Evolutionary conservation across 2,113 vertebrate genomes (phyloP).

Genomic region (Xenopus borealis): DNA sequence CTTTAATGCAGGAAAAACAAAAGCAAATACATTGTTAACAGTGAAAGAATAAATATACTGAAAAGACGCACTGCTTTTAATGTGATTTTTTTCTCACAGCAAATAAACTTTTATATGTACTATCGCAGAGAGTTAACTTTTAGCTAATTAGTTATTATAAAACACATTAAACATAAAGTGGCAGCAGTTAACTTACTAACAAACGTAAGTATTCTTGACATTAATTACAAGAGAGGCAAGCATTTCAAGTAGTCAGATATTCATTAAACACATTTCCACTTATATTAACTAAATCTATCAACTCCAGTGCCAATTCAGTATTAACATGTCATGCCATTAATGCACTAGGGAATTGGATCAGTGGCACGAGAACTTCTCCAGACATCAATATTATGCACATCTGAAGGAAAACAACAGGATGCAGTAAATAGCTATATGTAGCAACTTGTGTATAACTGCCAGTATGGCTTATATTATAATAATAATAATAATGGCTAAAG

Average conservation of each 20-base stretch:
- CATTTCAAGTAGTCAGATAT: conserved; percentile 30
- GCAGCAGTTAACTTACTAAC: conserved; percentile 18
- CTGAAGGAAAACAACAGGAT: too few species aligned
- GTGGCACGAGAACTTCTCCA: neutral
- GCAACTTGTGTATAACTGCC: too few species aligned
- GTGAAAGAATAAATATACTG: too few species aligned
- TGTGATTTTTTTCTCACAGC: neutral
- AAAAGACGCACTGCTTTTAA: too few species aligned
- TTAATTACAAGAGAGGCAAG: conserved; percentile 20
- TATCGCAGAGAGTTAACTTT: neutral
- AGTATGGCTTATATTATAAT: too few species aligned
- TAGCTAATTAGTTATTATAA: conserved; percentile 5
- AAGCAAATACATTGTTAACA: too few species aligned
- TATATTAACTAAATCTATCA: conserved; percentile 28
- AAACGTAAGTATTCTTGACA: conserved; percentile 36
- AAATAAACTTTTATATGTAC: neutral
- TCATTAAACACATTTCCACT: conserved; percentile 38
- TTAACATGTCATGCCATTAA: conserved; percentile 16
- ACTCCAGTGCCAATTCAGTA: conserved; percentile 12
- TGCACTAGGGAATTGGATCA: conserved; percentile 13
- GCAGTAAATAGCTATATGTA: too few species aligned
- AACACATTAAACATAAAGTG: conserved; percentile 13
- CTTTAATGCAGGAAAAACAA: too few species aligned
- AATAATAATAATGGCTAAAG: too few species aligned
- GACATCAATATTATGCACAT: conserved; percentile 5